Conservation (phyloP, 2,797 vertebrate genomes). For the Fratercula arctica region DNA sequence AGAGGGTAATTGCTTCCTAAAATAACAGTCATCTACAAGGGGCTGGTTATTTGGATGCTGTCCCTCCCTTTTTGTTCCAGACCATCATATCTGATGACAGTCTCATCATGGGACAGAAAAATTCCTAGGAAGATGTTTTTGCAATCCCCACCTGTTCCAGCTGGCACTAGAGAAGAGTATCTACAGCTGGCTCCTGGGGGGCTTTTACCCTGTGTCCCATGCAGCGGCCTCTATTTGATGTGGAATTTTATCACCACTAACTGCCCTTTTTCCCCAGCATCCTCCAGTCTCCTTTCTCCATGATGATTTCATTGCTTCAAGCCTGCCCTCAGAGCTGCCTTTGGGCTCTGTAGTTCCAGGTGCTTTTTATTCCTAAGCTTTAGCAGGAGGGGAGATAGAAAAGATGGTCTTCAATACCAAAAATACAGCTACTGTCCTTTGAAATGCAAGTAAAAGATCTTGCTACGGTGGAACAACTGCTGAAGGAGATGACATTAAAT, state of each 20-base stretch:
- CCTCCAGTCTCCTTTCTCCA: not conserved
- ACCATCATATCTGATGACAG: not conserved
- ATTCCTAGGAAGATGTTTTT: not conserved
- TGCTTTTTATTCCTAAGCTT: not conserved
- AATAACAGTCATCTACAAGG: not conserved
- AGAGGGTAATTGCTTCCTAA: not conserved
- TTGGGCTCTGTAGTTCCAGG: not conserved
- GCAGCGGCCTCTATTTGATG: not conserved
- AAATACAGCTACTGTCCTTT: not conserved
- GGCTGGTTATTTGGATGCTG: not conserved
- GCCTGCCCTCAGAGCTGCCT: not conserved
- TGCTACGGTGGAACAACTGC: not conserved
- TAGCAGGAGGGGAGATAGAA: not conserved
- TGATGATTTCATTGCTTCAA: not conserved
- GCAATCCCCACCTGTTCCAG: not conserved
- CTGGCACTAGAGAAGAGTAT: not conserved
- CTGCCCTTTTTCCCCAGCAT: not conserved
- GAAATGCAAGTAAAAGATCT: not conserved
- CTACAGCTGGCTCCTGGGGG: not conserved
- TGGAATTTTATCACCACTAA: not conserved
- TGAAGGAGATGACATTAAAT: not conserved
- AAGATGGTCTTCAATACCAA: not conserved
- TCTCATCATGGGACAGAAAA: not conserved
- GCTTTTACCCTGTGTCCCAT: not conserved
- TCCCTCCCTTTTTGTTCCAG: not conserved